These are phyloP conservation scores for Apotomis turbidana DNA, from an alignment of 2,888 invertebrate species.

Conservation along the genomic window DNA sequence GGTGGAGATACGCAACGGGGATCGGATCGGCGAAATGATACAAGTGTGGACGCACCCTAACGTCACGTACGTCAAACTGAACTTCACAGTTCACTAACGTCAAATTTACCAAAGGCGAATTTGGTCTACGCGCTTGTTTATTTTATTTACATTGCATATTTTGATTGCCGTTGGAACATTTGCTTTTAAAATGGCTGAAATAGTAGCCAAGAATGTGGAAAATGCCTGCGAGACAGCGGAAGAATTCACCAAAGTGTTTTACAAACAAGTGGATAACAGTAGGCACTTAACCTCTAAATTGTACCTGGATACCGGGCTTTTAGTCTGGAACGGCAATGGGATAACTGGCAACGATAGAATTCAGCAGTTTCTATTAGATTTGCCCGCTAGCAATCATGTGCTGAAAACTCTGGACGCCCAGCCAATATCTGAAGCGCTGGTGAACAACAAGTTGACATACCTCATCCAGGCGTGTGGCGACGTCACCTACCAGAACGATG, in stretches of 20 bases:
- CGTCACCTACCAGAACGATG: slow-evolving; percentile 87
- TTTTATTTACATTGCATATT: not conserved
- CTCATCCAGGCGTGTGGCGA: slow-evolving; percentile 93
- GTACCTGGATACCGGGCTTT: slow-evolving; percentile 92
- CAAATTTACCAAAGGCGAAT: too few relatives aligned
- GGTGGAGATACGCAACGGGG: too few relatives aligned
- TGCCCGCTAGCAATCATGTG: slow-evolving; percentile 92
- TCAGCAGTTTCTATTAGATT: slow-evolving; percentile 92
- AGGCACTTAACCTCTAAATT: slow-evolving; percentile 92
- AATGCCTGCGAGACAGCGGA: slow-evolving; percentile 93
- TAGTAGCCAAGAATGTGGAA: slow-evolving; percentile 87
- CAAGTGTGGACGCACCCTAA: too few relatives aligned
- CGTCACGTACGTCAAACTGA: too few relatives aligned
- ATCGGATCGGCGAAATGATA: too few relatives aligned
- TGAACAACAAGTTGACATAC: slow-evolving; percentile 90
- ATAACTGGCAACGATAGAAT: slow-evolving; percentile 91
- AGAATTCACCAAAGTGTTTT: slow-evolving; percentile 95
- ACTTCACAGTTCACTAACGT: too few relatives aligned
- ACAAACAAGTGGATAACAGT: slow-evolving; percentile 93
- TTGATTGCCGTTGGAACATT: not conserved
- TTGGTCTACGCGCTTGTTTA: slow-evolving; percentile 2
- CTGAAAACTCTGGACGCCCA: slow-evolving; percentile 94
- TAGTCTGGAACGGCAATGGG: slow-evolving; percentile 97
- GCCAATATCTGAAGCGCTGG: slow-evolving; percentile 90
- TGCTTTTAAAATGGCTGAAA: slow-evolving; percentile 72